phyloP scores from a whole-genome alignment of 2,888 invertebrate species.

The Oscheius myriophilus region DNA sequence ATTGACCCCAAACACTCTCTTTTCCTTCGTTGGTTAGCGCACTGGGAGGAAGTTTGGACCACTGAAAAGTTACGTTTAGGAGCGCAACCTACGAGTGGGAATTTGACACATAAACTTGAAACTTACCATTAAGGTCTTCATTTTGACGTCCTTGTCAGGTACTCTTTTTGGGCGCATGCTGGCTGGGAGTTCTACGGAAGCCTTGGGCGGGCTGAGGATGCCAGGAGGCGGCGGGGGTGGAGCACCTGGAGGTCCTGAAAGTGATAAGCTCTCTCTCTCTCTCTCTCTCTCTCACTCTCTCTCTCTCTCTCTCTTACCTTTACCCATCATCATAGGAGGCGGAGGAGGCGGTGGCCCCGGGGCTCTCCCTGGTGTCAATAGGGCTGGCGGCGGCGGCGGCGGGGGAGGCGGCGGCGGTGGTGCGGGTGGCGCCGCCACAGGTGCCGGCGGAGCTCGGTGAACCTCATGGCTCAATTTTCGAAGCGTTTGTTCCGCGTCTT shows the following conservation, averaged over 20 bases:
- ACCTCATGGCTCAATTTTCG: neutral
- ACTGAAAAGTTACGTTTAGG: conserved; percentile 22
- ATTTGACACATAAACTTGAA: no score
- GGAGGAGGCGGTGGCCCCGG: conserved; percentile 4
- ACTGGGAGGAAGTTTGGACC: conserved; percentile 32
- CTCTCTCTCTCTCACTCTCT: neutral
- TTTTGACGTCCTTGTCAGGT: conserved; percentile 42
- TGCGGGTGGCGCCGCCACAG: conserved; percentile 8
- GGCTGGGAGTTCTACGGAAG: conserved; percentile 25
- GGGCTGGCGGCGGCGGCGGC: conserved; percentile 5
- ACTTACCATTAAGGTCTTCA: conserved; percentile 38
- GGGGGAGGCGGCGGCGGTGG: neutral
- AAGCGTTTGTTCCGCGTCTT: conserved; percentile 16
- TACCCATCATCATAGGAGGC: neutral
- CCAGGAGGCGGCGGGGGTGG: conserved; percentile 13
- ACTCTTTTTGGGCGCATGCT: conserved; percentile 41
- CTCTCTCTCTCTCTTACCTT: neutral
- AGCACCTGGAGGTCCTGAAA: conserved; percentile 6
- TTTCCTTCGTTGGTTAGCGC: conserved; percentile 15
- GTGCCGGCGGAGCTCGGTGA: neutral
- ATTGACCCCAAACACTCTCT: conserved; percentile 28
- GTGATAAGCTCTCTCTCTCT: neutral
- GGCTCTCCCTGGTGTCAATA: neutral
- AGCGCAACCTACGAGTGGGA: neutral
- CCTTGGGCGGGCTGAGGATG: neutral